Evolutionary conservation across 1,140 invertebrate species (phyloP).

Genomic region (Zaprionus inermis): DNA sequence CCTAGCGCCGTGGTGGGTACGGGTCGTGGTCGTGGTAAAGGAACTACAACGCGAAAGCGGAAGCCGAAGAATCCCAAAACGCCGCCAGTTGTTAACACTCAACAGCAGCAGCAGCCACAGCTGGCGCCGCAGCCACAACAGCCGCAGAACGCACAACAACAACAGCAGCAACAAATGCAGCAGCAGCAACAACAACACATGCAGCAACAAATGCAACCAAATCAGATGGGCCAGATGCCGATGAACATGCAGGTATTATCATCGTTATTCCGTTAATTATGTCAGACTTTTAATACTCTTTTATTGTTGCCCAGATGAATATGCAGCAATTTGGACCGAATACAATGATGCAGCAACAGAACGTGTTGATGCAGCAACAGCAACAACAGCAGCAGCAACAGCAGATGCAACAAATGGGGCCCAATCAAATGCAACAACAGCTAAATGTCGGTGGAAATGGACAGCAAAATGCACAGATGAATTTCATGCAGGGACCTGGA

Average conservation of each 20-base stretch:
- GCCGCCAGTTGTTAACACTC: slow-evolving; percentile 83
- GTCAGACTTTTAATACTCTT: neutral
- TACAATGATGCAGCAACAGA: slow-evolving; percentile 73
- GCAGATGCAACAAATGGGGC: slow-evolving; percentile 67
- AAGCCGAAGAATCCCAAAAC: slow-evolving; percentile 83
- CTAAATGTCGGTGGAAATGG: slow-evolving; percentile 69
- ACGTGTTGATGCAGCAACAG: slow-evolving; percentile 58
- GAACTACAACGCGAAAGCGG: slow-evolving; percentile 83
- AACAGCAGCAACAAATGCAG: slow-evolving; percentile 82
- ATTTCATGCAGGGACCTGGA: slow-evolving; percentile 72
- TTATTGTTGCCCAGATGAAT: slow-evolving; percentile 53
- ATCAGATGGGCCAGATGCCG: slow-evolving; percentile 78
- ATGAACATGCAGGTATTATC: slow-evolving; percentile 79
- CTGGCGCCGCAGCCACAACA: slow-evolving; percentile 79
- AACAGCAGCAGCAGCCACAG: slow-evolving; percentile 88
- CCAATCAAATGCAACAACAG: slow-evolving; percentile 74
- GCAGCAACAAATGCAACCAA: slow-evolving; percentile 69
- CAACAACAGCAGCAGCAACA: slow-evolving; percentile 78
- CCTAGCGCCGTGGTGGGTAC: slow-evolving; percentile 80
- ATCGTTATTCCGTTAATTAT: neutral
- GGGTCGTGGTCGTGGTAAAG: slow-evolving; percentile 84
- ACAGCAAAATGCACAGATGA: slow-evolving; percentile 76
- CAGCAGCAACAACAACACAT: slow-evolving; percentile 66
- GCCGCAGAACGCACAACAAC: slow-evolving; percentile 85
- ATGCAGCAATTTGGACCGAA: slow-evolving; percentile 79